Base-by-base conservation (phyloP, 1,140 invertebrate species). In the Hyphantria cunea region DNA sequence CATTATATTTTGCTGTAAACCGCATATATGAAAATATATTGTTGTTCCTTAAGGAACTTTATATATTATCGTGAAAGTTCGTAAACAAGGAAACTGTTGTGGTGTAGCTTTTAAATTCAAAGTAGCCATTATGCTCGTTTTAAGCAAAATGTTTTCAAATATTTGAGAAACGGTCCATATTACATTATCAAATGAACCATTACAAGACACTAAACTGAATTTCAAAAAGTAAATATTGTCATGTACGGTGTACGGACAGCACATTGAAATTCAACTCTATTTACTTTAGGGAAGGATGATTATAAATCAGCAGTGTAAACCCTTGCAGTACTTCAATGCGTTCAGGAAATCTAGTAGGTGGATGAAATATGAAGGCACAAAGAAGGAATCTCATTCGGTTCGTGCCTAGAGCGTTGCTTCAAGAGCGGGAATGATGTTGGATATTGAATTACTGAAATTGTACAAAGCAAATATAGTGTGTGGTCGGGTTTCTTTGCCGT, bases 321-420 rank as follows among this genome's bases (percentile, higher is more conserved):
- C 34, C 48, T 44, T 49, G 55, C 64, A 55, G 56, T 66, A 52
- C 63, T 49, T 71, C 66, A 70, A 66, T 83, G 77, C 68, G 74
- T 79, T 72, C 61, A 68, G 68, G 52, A 56, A 59, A 56, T 49
- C 33, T 55, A 68, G 72, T 78, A 74, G 77, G 72, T 83, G 72
- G 70, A 84, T 84, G 80, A 82, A 84, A 85, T 84, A 82, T 81
- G 84, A 78, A 74, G 73, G 68, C 73, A 77, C 78, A 83, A 83
- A 82, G 79, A 71, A 79, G 80, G 82, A 80, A 84, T 80, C 77
- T 76, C 74, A 77, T 79, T 82, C 76, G 72, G 70, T 72, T 73
- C 68, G 74, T 77, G 76, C 77, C 77, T 76, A 68, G 56, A 78
- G 80, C 77, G 72, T 81, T 80, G 66, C 68, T 74, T 66, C 78